Base-by-base conservation (phyloP, 2,797 vertebrate species). In the Protosalanx chinensis region DNA sequence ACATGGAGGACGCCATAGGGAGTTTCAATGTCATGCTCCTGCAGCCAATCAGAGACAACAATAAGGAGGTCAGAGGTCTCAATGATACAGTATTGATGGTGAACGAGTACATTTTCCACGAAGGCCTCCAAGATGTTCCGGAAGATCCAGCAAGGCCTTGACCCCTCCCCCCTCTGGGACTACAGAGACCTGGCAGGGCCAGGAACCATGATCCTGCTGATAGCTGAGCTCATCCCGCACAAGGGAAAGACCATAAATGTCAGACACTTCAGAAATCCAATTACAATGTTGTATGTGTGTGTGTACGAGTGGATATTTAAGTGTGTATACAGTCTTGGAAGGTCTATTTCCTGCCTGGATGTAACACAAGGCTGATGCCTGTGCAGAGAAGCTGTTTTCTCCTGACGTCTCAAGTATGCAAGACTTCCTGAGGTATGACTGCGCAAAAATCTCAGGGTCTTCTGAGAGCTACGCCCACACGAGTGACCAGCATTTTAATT, bases 1-100 rank as follows among this genome's bases (percentile, higher is more conserved):
- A 98, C 95, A 71, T 99, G 97, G 68, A 99, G 93, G 77, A 98
- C 85, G 70, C 97, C 97, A 0, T 95, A 94, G 29, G 95, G 93
- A 67, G 97, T 98, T 90, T 99, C 97, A 73, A 99, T 94, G 76
- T 99, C 95, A 86, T 99, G 96, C 87, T 98, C 97, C 97, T 98
- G 88, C 46, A 90, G 80, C 64, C 79, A 84, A 35, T 49, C 51
- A 75, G 58, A 76, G 32, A 76, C 12, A 68, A 70, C 27, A 63
- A 35, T n/a, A n/a, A 6, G 32, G 0, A 18, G n/a, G 29, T 64
- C 51, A 65, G 33, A 59, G 2, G 15, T 57, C 1, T 7, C 59
- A 68, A 16, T 16, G 2, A 67, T 15, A 13, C 6, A n/a, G 15
- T 6, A 16, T 56, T 18, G 51, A n/a, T n/a, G 18, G 51, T n/a